Percentiles rank a stretch among this genome's conserved stretches.
These are phyloP conservation scores for Electrophaes corylata DNA, from an alignment of 2,888 invertebrate species.

Conservation along the genomic window DNA sequence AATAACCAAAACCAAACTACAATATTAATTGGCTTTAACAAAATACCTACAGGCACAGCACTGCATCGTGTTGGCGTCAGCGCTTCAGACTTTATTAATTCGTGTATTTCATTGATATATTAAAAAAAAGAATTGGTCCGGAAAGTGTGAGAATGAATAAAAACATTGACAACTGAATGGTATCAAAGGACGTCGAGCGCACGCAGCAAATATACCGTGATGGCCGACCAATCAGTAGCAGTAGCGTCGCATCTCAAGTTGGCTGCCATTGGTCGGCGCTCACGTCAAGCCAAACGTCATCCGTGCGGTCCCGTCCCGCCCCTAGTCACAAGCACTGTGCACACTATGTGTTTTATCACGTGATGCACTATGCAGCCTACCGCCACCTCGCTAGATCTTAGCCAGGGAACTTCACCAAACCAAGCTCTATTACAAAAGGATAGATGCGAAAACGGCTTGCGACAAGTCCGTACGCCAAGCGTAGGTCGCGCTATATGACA, in stretches of 20 bases:
- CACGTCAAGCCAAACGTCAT: constrained; percentile 8
- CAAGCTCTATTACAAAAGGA: constrained; percentile 31
- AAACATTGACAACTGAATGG: constrained; percentile 64
- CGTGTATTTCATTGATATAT: constrained; percentile 48
- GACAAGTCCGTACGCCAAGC: constrained; percentile 53
- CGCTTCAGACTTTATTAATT: constrained; percentile 37
- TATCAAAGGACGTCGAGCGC: constrained; percentile 35
- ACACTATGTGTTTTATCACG: constrained; percentile 43
- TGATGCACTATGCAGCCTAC: constrained; percentile 60
- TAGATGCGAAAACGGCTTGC: constrained; percentile 33
- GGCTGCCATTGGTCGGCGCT: constrained; percentile 16
- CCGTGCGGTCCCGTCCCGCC: constrained; percentile 24
- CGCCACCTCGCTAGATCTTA: constrained; percentile 54
- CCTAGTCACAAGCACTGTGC: constrained; percentile 46
- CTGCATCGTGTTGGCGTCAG: constrained; percentile 28
- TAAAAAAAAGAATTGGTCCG: constrained; percentile 53
- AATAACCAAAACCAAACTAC: not conserved
- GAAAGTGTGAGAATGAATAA: constrained; percentile 65
- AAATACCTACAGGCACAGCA: not conserved
- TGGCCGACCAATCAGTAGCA: constrained; percentile 22
- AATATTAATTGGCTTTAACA: not conserved
- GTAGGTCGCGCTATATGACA: constrained; percentile 53
- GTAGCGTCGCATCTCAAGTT: not conserved
- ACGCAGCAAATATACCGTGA: constrained; percentile 14
- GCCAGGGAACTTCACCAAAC: constrained; percentile 27